Conservation (phyloP, 2,888 invertebrate genomes). For the Operophtera brumata region DNA sequence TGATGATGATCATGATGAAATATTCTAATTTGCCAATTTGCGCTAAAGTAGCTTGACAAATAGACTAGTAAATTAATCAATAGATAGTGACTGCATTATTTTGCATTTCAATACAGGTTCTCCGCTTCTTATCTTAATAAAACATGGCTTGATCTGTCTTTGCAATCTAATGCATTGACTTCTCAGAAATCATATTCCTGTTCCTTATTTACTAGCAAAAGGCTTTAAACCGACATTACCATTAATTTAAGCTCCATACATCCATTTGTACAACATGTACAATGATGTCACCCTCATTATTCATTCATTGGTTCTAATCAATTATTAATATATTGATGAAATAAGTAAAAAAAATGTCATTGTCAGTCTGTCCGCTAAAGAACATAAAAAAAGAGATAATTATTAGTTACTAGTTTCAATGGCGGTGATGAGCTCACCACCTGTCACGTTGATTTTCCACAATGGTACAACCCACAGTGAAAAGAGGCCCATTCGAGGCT, state of each 20-base stretch:
- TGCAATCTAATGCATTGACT: not conserved
- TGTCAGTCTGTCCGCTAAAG: not conserved
- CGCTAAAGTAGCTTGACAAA: too few relatives aligned
- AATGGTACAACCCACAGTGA: too few relatives aligned
- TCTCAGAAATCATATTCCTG: not conserved
- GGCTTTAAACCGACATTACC: not conserved
- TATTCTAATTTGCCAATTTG: too few relatives aligned
- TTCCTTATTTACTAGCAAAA: not conserved
- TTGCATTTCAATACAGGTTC: constrained; percentile 1
- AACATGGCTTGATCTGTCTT: not conserved
- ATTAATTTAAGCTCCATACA: not conserved
- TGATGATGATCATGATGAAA: too few relatives aligned
- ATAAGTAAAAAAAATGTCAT: too few relatives aligned
- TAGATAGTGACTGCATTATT: not conserved
- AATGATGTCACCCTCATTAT: not conserved
- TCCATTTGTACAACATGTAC: not conserved
- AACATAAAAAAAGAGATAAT: not conserved
- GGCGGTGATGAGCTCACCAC: too few relatives aligned
- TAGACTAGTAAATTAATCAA: too few relatives aligned
- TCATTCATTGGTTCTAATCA: not conserved
- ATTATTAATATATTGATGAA: not conserved
- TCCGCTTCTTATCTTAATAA: not conserved
- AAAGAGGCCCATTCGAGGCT: too few relatives aligned
- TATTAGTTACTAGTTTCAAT: too few relatives aligned
- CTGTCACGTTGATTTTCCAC: too few relatives aligned